These are phyloP conservation scores for Oeneis ivallda DNA, from an alignment of 2,888 invertebrate genomes.

Conservation along the genomic window DNA sequence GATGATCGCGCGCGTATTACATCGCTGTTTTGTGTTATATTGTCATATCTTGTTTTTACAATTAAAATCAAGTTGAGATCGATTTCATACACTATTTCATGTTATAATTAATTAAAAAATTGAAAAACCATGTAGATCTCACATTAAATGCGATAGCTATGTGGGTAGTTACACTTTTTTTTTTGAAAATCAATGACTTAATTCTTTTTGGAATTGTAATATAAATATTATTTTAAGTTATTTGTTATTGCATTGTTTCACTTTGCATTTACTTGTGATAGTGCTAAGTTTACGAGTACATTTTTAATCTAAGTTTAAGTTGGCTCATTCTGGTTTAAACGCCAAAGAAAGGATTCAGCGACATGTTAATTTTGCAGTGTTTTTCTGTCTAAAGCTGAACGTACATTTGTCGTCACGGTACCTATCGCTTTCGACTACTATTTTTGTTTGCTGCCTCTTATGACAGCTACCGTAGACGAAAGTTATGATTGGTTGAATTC, in stretches of 20 bases:
- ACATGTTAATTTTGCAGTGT: neutral
- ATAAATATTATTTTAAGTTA: slow-evolving; percentile 1
- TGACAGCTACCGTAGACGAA: too few relatives aligned
- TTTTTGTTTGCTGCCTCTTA: too few relatives aligned
- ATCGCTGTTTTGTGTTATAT: too few relatives aligned
- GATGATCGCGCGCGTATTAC: too few relatives aligned
- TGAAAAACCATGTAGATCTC: neutral
- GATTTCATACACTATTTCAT: too few relatives aligned
- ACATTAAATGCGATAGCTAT: neutral
- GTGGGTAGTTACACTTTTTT: neutral
- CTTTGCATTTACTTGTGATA: slow-evolving; percentile 17
- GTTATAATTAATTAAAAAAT: too few relatives aligned
- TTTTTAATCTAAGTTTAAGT: slow-evolving; percentile 3
- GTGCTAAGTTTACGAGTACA: neutral
- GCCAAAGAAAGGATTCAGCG: slow-evolving; percentile 27
- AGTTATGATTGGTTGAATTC: too few relatives aligned
- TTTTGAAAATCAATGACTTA: neutral
- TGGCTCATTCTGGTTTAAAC: slow-evolving; percentile 3
- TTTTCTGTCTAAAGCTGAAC: neutral
- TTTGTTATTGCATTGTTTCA: neutral
- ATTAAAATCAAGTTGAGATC: too few relatives aligned
- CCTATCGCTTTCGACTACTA: too few relatives aligned
- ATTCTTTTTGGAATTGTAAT: slow-evolving; percentile 1
- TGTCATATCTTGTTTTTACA: too few relatives aligned
- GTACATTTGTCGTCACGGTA: neutral